phyloP scores from a whole-genome alignment of 2,888 invertebrate species.

The Callinectes sapidus region DNA sequence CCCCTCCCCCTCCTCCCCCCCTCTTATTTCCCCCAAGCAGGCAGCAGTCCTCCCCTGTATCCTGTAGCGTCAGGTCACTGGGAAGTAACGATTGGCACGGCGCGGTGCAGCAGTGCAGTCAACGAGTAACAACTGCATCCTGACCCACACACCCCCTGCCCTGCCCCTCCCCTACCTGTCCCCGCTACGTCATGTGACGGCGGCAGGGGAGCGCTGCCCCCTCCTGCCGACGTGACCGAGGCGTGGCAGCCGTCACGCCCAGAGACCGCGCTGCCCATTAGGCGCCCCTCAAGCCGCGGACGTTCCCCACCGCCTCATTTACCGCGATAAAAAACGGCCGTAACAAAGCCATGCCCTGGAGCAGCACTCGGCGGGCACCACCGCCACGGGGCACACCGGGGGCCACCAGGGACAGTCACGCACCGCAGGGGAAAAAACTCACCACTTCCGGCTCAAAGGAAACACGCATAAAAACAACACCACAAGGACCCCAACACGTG shows the following conservation, averaged over 20 bases:
- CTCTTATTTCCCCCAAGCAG: not conserved
- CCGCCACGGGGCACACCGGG: not conserved
- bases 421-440: not conserved
- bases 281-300: not conserved
- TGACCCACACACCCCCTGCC: not conserved
- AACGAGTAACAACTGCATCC: not conserved
- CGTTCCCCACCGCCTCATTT: not conserved
- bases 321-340: not conserved
- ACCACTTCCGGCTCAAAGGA: not conserved
- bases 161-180: not conserved
- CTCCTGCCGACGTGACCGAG: not conserved
- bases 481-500: not conserved
- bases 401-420: not conserved
- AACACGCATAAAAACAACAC: conserved; percentile 1
- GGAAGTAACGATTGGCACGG: conserved; percentile 19
- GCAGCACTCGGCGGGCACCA: not conserved
- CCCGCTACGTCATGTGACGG: not conserved
- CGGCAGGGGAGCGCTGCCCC: not conserved
- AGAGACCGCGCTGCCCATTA: not conserved
- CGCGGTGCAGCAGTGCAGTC: conserved; percentile 10
- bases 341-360: not conserved
- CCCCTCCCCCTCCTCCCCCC: not conserved
- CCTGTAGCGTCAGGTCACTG: not conserved
- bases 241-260: not conserved
- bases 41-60: not conserved